Evolutionary conservation across 2,888 invertebrate species (phyloP), one percentile per base, ranked within the genome.

Genomic region (Galeruca laticollis): DNA sequence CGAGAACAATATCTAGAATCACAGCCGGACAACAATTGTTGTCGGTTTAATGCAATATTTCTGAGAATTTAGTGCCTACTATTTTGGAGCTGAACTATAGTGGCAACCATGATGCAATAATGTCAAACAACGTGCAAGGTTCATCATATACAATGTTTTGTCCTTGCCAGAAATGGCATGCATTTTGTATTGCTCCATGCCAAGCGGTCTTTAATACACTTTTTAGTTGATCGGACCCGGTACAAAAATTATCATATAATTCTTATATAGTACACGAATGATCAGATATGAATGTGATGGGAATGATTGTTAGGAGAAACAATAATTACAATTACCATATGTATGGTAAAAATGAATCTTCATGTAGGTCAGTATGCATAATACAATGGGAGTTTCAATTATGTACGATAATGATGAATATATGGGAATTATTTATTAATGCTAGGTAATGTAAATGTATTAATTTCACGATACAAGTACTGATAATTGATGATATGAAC

Each of bases 251-350:
- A 52, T 26, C 26, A 26, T 13, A 52, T 52, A 52, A 52, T 52
- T 52, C 6, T 52, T 21, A 52, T n/a, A n/a, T 52, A 13, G 26
- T 52, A 6, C 5, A 26, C 5, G 52, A 26, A 52, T 21, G 26
- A 21, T 52, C 21, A 26, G 13, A n/a, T n/a, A 52, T 26, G 52
- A 52, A 52, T 52, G 52, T 9, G 6, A 52, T 52, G 52, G 13
- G 52, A 52, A 26, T 52, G 52, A 52, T 52, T 52, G 26, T 52
- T 52, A 21, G n/a, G 5, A 21, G 26, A 13, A 26, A 26, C 11
- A 52, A 52, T 26, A 52, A 52, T 21, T 52, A 52, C 11, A 52
- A 52, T 52, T 26, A 21, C 11, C 52, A 52, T 52, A 26, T 11
- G 11, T 20, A 13, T 20, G 51, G 51, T 51, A 52, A 52, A 52